Evolutionary conservation across 2,797 vertebrate species (phyloP).

Genomic region (Malacoctenus gilli): DNA sequence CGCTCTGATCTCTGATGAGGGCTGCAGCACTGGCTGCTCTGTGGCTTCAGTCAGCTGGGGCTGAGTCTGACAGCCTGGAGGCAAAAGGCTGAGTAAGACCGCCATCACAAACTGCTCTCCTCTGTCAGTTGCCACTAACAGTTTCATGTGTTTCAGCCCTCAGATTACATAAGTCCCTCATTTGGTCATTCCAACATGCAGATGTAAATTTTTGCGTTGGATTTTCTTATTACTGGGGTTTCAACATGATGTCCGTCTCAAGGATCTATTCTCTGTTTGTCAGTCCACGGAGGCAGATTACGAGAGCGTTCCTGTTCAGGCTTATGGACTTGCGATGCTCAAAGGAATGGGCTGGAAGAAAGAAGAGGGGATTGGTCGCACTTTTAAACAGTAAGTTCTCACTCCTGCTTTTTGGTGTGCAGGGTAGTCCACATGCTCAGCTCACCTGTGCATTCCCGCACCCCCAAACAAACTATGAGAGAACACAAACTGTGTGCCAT

Average conservation of each 20-base stretch:
- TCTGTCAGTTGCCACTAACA: slow-evolving; percentile 31
- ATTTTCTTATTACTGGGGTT: neutral
- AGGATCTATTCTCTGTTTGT: slow-evolving; percentile 6
- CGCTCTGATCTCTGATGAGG: slow-evolving; percentile 46
- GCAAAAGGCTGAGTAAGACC: slow-evolving; percentile 62
- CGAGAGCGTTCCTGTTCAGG: slow-evolving; percentile 86
- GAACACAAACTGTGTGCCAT: no score
- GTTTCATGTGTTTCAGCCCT: slow-evolving; percentile 27
- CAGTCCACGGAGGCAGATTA: slow-evolving; percentile 89
- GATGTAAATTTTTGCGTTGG: neutral
- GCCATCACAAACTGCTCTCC: slow-evolving; percentile 39
- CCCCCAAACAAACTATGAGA: no score
- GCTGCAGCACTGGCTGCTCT: slow-evolving; percentile 34
- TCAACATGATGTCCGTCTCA: no score
- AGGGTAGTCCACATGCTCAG: no score
- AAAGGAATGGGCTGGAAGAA: slow-evolving; percentile 93
- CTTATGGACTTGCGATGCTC: slow-evolving; percentile 90
- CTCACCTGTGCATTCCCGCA: no score
- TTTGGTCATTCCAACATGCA: slow-evolving; percentile 6
- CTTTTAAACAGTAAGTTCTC: slow-evolving; percentile 88
- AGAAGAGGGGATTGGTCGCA: slow-evolving; percentile 87
- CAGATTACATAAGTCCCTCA: slow-evolving; percentile 42
- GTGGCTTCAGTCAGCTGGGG: slow-evolving; percentile 47
- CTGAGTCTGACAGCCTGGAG: slow-evolving; percentile 60
- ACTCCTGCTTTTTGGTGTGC: no score